Base-by-base conservation (phyloP, 2,113 vertebrate genomes). In the Equus przewalskii region DNA sequence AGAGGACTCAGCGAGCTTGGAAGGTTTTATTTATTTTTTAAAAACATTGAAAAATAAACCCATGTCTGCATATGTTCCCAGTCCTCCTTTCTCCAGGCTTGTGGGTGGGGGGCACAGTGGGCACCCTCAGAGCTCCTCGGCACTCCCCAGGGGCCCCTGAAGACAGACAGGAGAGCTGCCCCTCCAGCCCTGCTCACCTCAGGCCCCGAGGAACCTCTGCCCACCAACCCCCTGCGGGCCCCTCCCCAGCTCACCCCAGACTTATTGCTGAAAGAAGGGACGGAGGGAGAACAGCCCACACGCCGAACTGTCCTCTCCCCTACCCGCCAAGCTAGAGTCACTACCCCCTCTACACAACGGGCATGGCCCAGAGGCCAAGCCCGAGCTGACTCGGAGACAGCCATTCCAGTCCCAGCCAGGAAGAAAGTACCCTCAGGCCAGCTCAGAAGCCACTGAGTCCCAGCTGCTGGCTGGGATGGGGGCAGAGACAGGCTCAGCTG, bases 41-140 rank as follows among this genome's bases (percentile, higher is more conserved):
- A 98, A 98, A 98, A 97, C n/a, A 46, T 97, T 98, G 94, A 98
- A 98, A 98, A 98, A 98, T 98, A 98, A 97, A 98, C 96, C 97
- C 96, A 93, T 21, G 97, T 98, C 96, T 97, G 80, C 76, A 18
- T 98, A 70, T 94, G 73, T 97, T 79, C 88, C 96, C 86, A 56
- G 30, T 49, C 81, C 92, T 78, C 36, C 51, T 85, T 75, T 60
- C 60, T 78, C 76, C 89, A 90, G 72, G 92, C 75, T 70, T 26
- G 22, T 56, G 19, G 91, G 89, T 41, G 13, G 79, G 2, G 56
- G 82, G 73, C 30, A 54, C 0, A 62, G 90, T 46, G 78, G 75
- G 92, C 49, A 60, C 70, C 86, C 72, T 78, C 51, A 28, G 44
- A 73, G 83, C 76, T 67, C 44, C 70, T 56, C 1, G 6, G 80